Base-by-base conservation (phyloP, 2,888 invertebrate species). In the Orchestes rusci region DNA sequence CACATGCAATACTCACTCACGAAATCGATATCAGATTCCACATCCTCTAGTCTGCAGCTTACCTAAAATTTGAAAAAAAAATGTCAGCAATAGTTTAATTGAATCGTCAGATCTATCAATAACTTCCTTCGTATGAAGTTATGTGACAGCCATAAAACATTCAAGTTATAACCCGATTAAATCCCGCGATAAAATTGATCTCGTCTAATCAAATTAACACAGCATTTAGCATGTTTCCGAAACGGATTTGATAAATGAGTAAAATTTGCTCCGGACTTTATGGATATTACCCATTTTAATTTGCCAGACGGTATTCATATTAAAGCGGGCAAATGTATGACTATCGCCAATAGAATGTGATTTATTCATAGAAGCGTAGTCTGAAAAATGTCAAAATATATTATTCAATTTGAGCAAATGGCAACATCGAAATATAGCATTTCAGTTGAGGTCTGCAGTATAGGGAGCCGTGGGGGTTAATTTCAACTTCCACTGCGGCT, bases 341-440 rank as follows among this genome's bases (percentile, higher is more conserved):
- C 38, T 29, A 38, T 38, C 29, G 17, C 29, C 29, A 38, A 38
- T 38, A 16, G 38, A 19, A 28, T 4, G 29, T 38, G 38, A 38
- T 38, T 38, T 38, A 38, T 38, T 29, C n/a, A n/a, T n/a, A n/a
- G n/a, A n/a, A n/a, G n/a, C n/a, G n/a, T n/a, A n/a, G n/a, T n/a
- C n/a, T n/a, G n/a, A n/a, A n/a, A n/a, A n/a, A n/a, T n/a, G n/a
- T n/a, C n/a, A n/a, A 61, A 57, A 59, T 63, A 63, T 61, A 61
- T 63, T 64, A 64, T 64, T 64, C 63, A 64, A 63, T 64, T 63
- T 61, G 60, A 58, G 58, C 58, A 48, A 58, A 58, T 56, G 60
- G 54, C 59, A 56, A 55, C 55, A 58, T 59, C 37, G 60, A 23
- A 62, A 45, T 45, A 31, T 38, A 29, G 29, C 45, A 17, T 36